Percentiles rank a stretch among this genome's conserved stretches.
Evolutionary conservation across 2,797 vertebrate species (phyloP).

Genomic region (Sphaeramia orbicularis): DNA sequence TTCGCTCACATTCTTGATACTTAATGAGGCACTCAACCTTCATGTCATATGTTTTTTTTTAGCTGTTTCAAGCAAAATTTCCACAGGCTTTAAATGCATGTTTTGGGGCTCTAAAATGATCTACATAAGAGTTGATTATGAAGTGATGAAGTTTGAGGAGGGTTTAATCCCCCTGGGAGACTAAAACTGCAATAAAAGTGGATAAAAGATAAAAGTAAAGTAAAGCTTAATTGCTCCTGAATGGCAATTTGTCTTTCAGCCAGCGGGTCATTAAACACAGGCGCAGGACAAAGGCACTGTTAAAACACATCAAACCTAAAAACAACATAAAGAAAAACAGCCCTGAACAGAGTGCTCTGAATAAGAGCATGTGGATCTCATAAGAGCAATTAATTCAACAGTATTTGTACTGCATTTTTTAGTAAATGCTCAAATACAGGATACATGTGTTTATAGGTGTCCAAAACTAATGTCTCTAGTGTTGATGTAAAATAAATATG

Average conservation of each 20-base stretch:
- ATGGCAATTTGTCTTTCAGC: conserved; percentile 10
- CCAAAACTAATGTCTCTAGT: too few relatives aligned
- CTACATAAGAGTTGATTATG: not conserved
- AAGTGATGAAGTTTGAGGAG: not conserved
- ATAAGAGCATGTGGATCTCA: conserved; percentile 1
- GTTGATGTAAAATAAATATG: not conserved
- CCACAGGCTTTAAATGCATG: not conserved
- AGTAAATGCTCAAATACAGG: not conserved
- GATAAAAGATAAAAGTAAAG: not conserved
- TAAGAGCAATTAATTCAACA: not conserved
- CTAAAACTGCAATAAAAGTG: conserved; percentile 4
- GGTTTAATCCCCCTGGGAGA: not conserved
- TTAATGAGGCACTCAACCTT: too few relatives aligned
- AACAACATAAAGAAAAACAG: not conserved
- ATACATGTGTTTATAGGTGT: not conserved
- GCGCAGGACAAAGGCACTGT: not conserved
- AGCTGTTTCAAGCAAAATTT: too few relatives aligned
- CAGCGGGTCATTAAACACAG: conserved; percentile 17
- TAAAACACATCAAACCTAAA: not conserved
- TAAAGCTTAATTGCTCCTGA: conserved; percentile 2
- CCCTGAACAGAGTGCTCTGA: not conserved
- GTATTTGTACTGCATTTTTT: not conserved
- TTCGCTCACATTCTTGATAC: too few relatives aligned
- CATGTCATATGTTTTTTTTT: too few relatives aligned
- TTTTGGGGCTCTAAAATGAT: not conserved